Evolutionary conservation across 2,113 vertebrate genomes (phyloP), one percentile per base, ranked within the genome.

Genomic region (Neolamprologus devosi): DNA sequence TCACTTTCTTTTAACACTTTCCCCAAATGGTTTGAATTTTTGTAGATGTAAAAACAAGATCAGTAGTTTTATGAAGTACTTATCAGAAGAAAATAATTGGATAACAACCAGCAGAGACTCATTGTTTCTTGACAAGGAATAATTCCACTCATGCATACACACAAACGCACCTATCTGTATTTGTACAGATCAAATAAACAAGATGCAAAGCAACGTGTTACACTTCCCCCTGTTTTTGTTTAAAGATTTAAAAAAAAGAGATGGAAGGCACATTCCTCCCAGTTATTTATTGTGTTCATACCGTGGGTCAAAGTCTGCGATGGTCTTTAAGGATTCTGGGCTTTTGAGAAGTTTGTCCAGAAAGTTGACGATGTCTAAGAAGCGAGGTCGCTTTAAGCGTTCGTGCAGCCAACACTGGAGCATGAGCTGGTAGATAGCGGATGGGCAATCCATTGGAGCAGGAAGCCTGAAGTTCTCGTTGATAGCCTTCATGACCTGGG

Each of bases 401-500:
- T 99, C 98, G 88, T 99, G 98, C 91, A 97, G 97, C 99, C 99
- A 99, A 91, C 99, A 99, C 88, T 98, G 98, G 88, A 99, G 95
- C 98, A 99, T 99, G 87, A 99, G 97, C 96, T 99, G 98, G 95
- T 99, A 97, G 92, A 99, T 96, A 40, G 99, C 96, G 0, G 98
- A 99, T 0, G 99, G 98, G 12, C 98, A 99, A 89, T 98, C 98
- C 97, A 98, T 97, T 0, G 99, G 99, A 0, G 98, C 98, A 0
- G 99, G 99, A 4, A 99, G 97, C 89, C 98, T 97, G 97, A 98
- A 99, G 21, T 97, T 98, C 4, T 99, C 99, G 0, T 98, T 98
- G 94, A 99, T 98, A 51, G 97, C 97, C 87, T 99, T 99, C 99
- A 99, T 99, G 87, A 99, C 99, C 99, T 99, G 87, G 89, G 81